Conservation (phyloP, 1,140 invertebrate species). For the Euura lappo region DNA sequence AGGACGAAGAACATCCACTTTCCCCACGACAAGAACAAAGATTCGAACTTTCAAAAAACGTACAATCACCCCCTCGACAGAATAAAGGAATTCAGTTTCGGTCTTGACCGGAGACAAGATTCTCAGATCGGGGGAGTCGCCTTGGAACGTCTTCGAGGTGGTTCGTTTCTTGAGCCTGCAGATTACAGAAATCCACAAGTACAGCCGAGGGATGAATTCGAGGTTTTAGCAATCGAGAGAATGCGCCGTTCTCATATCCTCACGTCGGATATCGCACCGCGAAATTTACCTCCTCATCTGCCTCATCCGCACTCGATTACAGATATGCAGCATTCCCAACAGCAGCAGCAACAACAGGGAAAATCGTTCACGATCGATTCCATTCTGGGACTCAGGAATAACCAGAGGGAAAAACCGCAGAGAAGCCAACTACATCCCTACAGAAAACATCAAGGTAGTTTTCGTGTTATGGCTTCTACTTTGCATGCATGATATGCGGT, state of each 20-base stretch:
- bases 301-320: slow-evolving; percentile 26
- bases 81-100: slow-evolving; percentile 42
- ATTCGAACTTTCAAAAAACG: slow-evolving; percentile 40
- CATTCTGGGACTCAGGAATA: slow-evolving; percentile 71
- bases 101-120: slow-evolving; percentile 38
- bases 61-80: slow-evolving; percentile 36
- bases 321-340: slow-evolving; percentile 44
- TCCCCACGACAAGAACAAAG: slow-evolving; percentile 33
- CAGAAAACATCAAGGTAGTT: slow-evolving; percentile 46
- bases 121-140: slow-evolving; percentile 33
- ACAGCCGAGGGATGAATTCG: slow-evolving; percentile 44
- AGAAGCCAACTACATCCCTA: slow-evolving; percentile 42
- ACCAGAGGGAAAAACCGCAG: slow-evolving; percentile 52
- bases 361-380: slow-evolving; percentile 84
- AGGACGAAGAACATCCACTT: slow-evolving; percentile 37
- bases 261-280: slow-evolving; percentile 39
- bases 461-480: slow-evolving; percentile 5
- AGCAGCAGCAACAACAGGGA: slow-evolving; percentile 53
- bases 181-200: slow-evolving; percentile 45
- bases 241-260: slow-evolving; percentile 49
- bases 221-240: slow-evolving; percentile 47
- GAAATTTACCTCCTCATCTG: slow-evolving; percentile 29
- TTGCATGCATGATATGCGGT: too few species aligned
- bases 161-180: slow-evolving; percentile 23
- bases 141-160: slow-evolving; percentile 35